Evolutionary conservation across 1,140 invertebrate species (phyloP).

Genomic region (Pristionchus pacificus): DNA sequence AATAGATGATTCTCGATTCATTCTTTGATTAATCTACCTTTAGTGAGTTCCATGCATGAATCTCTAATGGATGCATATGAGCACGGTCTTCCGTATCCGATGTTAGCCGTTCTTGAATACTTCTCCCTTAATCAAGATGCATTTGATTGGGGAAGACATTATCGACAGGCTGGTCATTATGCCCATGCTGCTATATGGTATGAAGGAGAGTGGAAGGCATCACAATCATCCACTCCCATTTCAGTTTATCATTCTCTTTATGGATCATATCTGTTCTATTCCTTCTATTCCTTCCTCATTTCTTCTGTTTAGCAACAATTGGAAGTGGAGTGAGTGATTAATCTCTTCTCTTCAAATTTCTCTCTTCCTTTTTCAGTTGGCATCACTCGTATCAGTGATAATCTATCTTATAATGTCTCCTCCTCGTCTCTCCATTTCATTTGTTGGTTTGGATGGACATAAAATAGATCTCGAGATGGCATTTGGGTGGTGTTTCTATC

Average conservation of each 20-base stretch:
- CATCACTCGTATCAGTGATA: constrained; percentile 9
- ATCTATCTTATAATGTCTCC: constrained; percentile 43
- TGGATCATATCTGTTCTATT: constrained; percentile 46
- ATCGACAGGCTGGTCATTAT: constrained; percentile 89
- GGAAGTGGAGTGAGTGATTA: constrained; percentile 13
- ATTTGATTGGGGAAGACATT: constrained; percentile 89
- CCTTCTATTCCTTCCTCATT: constrained; percentile 45
- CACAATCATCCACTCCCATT: constrained; percentile 13
- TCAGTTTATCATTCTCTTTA: constrained; percentile 35
- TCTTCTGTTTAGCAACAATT: constrained; percentile 27
- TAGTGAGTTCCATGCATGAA: constrained; percentile 45
- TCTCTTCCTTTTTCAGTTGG: constrained; percentile 40
- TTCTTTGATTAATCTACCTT: constrained; percentile 65
- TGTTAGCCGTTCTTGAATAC: constrained; percentile 90
- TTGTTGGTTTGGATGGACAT: constrained; percentile 30
- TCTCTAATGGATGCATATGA: constrained; percentile 45
- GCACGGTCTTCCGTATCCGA: constrained; percentile 82
- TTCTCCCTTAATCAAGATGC: constrained; percentile 90
- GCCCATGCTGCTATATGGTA: constrained; percentile 73
- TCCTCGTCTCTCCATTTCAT: constrained; percentile 44
- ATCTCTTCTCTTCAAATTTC: constrained; percentile 46
- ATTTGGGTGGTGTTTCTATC: constrained; percentile 48
- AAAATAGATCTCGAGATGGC: constrained; percentile 27
- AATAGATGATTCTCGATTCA: constrained; percentile 62
- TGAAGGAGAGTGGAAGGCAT: constrained; percentile 14